phyloP scores from a whole-genome alignment of 2,797 vertebrate species.

The Euthynnus affinis region DNA sequence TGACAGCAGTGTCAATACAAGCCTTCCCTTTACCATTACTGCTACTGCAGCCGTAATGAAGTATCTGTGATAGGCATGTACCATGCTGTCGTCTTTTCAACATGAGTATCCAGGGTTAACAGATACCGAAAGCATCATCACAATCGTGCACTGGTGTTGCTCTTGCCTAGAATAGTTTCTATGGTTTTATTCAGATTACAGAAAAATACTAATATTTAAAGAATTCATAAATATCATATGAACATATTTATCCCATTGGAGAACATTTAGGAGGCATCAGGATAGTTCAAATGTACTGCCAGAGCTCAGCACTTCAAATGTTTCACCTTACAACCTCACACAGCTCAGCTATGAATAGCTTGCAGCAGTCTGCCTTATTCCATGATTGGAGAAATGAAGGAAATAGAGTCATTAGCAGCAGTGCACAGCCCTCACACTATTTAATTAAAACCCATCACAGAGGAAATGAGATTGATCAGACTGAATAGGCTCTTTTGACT shows the following conservation, averaged over 20 bases:
- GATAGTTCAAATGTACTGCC: slow-evolving; percentile 28
- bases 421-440: neutral
- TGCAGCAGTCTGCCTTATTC: slow-evolving; percentile 20
- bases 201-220: neutral
- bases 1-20: slow-evolving; percentile 43
- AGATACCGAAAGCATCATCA: neutral
- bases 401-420: slow-evolving; percentile 26
- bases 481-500: neutral
- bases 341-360: slow-evolving; percentile 77
- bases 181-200: neutral
- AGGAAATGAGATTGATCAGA: slow-evolving; percentile 5
- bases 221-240: neutral
- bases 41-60: neutral
- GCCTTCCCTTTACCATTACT: neutral
- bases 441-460: slow-evolving; percentile 7
- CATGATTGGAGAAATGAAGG: slow-evolving; percentile 48
- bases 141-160: neutral
- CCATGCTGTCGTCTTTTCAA: neutral
- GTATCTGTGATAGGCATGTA: neutral
- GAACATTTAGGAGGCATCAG: slow-evolving; percentile 13
- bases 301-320: slow-evolving; percentile 64
- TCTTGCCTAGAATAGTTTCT: neutral
- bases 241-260: neutral
- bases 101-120: neutral
- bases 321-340: slow-evolving; percentile 69